A percentile compares a stretch with the other conserved stretches of the same genome.
Conservation (phyloP, 2,888 invertebrate genomes). For the Lasioglossum vierecki region DNA sequence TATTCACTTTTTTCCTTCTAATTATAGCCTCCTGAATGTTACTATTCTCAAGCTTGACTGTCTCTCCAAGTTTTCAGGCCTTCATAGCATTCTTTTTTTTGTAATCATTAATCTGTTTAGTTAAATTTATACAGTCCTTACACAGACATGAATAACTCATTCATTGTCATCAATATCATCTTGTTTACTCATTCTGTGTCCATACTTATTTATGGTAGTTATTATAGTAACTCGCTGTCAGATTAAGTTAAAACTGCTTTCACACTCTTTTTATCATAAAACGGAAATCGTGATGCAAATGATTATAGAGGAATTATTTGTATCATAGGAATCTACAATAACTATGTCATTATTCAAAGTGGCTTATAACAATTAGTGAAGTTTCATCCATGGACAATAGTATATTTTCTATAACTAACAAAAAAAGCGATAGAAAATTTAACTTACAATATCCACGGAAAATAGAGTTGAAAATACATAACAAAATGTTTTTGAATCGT, state of each 20-base stretch:
- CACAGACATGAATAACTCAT: neutral
- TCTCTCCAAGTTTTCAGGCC: neutral
- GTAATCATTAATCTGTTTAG: neutral
- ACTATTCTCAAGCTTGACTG: neutral
- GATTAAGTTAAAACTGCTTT: neutral
- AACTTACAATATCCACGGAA: neutral
- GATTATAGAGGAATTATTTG: neutral
- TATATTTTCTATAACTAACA: neutral
- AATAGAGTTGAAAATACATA: neutral
- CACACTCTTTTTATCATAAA: neutral
- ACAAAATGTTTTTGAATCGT: conserved; percentile 1
- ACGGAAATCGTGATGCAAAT: neutral
- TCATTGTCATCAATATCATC: neutral
- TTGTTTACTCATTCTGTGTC: neutral
- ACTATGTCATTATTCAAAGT: neutral
- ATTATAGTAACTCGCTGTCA: neutral
- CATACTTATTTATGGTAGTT: neutral
- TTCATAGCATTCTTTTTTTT: neutral
- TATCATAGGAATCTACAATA: neutral
- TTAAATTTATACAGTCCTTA: neutral
- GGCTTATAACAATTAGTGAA: neutral
- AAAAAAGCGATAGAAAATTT: neutral
- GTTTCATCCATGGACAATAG: neutral
- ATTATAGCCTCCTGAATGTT: neutral
- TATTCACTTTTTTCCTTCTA: neutral